Evolutionary conservation across 2,113 vertebrate species (phyloP).

Genomic region (Condylura cristata): DNA sequence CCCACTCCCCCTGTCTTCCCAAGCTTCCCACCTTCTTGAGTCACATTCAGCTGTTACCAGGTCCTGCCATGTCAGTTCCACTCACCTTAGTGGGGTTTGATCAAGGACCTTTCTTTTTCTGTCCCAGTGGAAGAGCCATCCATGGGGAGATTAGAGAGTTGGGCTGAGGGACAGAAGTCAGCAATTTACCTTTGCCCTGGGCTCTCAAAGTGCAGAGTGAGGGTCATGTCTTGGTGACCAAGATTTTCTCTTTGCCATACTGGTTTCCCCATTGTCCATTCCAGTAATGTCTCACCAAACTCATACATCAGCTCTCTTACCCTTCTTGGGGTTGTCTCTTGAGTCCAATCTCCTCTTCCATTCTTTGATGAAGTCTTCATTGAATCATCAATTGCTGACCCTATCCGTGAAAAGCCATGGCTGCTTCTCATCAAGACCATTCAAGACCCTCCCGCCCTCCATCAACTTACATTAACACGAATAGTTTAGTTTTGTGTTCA

Average conservation of each 20-base stretch:
- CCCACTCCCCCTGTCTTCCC: fast-evolving
- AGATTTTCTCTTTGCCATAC: neutral
- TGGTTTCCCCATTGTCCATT: neutral
- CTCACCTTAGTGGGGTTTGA: neutral
- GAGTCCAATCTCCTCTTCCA: neutral
- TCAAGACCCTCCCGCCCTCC: neutral
- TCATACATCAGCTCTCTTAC: neutral
- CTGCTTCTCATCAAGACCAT: neutral
- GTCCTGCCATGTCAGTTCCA: neutral
- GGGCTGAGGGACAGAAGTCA: neutral
- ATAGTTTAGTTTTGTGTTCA: neutral
- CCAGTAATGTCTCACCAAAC: neutral
- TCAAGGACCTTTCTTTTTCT: neutral
- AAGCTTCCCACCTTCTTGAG: fast-evolving
- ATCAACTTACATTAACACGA: neutral
- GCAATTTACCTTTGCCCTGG: neutral
- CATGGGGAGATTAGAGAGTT: too few relatives aligned
- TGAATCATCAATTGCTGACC: neutral
- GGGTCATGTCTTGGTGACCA: neutral
- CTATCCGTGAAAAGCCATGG: neutral
- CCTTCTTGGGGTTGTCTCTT: neutral
- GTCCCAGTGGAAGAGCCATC: neutral
- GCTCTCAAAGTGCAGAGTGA: neutral
- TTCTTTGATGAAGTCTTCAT: neutral
- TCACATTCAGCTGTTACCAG: neutral